Percentiles rank a stretch among this genome's conserved stretches.
Evolutionary conservation across 2,888 invertebrate genomes (phyloP).

Genomic region (Merodon equestris): DNA sequence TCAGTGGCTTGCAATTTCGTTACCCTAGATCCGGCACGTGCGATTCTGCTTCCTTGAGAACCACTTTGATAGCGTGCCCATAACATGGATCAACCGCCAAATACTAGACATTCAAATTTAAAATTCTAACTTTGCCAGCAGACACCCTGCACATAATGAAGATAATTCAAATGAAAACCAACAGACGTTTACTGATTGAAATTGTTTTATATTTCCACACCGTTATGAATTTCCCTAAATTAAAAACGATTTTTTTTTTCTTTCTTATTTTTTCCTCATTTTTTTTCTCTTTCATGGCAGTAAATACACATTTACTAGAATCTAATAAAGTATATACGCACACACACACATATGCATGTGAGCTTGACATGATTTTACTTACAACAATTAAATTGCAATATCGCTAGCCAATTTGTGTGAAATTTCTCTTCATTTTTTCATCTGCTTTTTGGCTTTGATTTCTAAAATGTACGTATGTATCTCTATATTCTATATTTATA

Average conservation of each 20-base stretch:
- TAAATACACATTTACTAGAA: conserved; percentile 60
- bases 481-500: no score
- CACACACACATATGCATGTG: conserved; percentile 55
- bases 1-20: no score
- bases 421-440: no score
- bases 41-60: no score
- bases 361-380: conserved; percentile 58
- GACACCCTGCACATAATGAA: no score
- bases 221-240: conserved; percentile 65
- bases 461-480: conserved; percentile 39
- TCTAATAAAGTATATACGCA: conserved; percentile 37
- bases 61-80: no score
- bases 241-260: conserved; percentile 55
- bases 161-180: conserved; percentile 2
- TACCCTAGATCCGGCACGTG: no score
- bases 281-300: conserved; percentile 51
- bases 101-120: no score
- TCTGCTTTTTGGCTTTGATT: conserved; percentile 31
- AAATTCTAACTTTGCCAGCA: no score
- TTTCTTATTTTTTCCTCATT: no score
- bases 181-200: conserved; percentile 41
- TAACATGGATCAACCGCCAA: no score
- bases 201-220: conserved; percentile 66
- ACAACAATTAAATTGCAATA: conserved; percentile 67
- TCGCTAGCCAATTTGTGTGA: conserved; percentile 20